These are phyloP conservation scores for Meiosimyza decipiens DNA, from an alignment of 2,888 invertebrate species.

Conservation along the genomic window DNA sequence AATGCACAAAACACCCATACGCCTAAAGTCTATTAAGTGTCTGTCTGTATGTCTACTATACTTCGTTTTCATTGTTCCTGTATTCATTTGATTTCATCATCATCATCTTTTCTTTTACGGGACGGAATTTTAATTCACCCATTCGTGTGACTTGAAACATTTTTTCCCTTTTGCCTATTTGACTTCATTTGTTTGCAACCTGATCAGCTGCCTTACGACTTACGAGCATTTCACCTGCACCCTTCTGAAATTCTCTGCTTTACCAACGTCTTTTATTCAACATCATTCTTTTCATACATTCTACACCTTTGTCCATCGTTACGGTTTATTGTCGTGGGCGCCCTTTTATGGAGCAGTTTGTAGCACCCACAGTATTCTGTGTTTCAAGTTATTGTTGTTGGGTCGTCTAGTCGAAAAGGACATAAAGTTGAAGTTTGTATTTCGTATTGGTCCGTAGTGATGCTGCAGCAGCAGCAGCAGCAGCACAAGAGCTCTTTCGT, in stretches of 20 bases:
- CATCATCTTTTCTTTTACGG: too few species aligned
- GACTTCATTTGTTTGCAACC: slow-evolving; percentile 46
- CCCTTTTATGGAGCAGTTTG: too few species aligned
- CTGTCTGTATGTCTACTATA: background rate
- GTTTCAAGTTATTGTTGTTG: background rate
- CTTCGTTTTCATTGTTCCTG: too few species aligned
- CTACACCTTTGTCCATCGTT: too few species aligned
- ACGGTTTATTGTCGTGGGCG: too few species aligned
- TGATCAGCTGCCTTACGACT: slow-evolving; percentile 52
- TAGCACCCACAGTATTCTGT: too few species aligned
- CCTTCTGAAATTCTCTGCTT: background rate
- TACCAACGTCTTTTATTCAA: background rate
- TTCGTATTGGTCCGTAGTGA: background rate
- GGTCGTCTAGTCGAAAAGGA: slow-evolving; percentile 23
- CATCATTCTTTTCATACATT: background rate
- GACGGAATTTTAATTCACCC: slow-evolving; percentile 5
- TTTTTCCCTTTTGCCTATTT: slow-evolving; percentile 21
- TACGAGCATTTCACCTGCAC: background rate
- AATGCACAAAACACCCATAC: slow-evolving; percentile 3
- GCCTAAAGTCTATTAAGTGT: slow-evolving; percentile 14
- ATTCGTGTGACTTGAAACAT: slow-evolving; percentile 19
- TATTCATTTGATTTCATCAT: too few species aligned
- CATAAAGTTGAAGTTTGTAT: slow-evolving; percentile 13
- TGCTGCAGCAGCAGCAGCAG: slow-evolving; percentile 1
- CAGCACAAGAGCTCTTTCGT: background rate